These are phyloP conservation scores for Potorous gilbertii DNA, from an alignment of 2,797 vertebrate genomes.

Conservation along the genomic window DNA sequence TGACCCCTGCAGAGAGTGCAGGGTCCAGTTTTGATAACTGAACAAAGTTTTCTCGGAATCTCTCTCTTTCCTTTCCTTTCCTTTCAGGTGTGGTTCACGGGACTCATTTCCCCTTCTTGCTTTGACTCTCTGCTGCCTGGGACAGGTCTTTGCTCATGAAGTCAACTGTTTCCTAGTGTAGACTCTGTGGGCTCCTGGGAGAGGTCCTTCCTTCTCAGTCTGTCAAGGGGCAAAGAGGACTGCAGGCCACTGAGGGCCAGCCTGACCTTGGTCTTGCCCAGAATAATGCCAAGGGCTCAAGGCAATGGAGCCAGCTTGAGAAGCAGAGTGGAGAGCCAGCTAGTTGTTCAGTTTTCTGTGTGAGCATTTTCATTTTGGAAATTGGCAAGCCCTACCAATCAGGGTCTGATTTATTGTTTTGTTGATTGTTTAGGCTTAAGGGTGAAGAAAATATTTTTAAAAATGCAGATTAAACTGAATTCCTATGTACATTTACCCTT, in stretches of 20 bases:
- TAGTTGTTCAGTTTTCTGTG: background rate
- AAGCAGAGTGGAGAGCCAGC: background rate
- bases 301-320: background rate
- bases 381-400: background rate
- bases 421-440: background rate
- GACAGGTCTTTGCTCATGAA: background rate
- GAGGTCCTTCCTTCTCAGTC: background rate
- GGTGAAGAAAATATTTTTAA: background rate
- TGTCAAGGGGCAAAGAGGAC: background rate
- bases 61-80: conserved; percentile 76
- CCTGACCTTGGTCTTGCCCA: background rate
- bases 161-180: background rate
- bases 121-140: background rate
- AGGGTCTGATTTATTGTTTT: background rate
- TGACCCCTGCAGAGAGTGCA: conserved; percentile 86
- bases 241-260: background rate
- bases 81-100: conserved; percentile 52
- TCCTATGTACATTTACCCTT: background rate
- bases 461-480: background rate
- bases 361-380: background rate
- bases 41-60: conserved; percentile 79
- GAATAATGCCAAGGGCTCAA: background rate
- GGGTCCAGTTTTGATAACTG: conserved; percentile 82
- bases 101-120: background rate
- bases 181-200: background rate